Evolutionary conservation across 2,797 vertebrate genomes (phyloP), one percentile per base, ranked within the genome.

Genomic region (Ispidina lecontei): DNA sequence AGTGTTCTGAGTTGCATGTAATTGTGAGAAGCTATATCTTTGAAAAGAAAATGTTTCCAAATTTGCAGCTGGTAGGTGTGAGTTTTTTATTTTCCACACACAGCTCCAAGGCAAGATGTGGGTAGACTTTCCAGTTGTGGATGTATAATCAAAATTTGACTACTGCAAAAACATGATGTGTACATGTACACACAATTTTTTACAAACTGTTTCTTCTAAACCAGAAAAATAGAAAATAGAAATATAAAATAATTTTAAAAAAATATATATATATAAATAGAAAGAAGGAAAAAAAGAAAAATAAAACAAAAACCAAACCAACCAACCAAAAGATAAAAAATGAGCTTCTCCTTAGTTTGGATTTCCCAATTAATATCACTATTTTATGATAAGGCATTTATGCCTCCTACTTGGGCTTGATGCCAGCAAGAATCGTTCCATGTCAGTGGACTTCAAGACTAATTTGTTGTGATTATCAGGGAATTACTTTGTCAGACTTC

Each of bases 371-470:
- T 68, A 64, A 60, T 89, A 51, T 67, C 96, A 94, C 73, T 79
- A 86, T 94, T 97, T 96, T 88, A 94, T 13, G 6, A 76, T 95
- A 97, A 97, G 96, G 96, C 97, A 98, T 98, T 98, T 98, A 98
- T 97, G 89, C 62, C 78, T 95, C 63, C 31, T 96, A 89, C 94
- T 97, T 89, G 88, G 93, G 87, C 97, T 97, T 95, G 83, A 90
- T 98, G 98, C 97, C 98, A 97, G 97, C 95, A 97, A 98, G 97
- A 97, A 98, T 98, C 95, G 97, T 99, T 99, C 98, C 98, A 97
- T 98, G 97, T 98, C 98, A 98, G 95, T 98, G 96, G 97, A 96
- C 96, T 98, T 95, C 95, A 98, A 98, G 97, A 97, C 96, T 98
- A 98, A 98, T 98, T 98, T 97, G 95, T 92, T 97, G 95, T 95